Evolutionary conservation across 2,113 vertebrate genomes (phyloP), one percentile per base, ranked within the genome.

Genomic region (Herpetotheres cachinnans): DNA sequence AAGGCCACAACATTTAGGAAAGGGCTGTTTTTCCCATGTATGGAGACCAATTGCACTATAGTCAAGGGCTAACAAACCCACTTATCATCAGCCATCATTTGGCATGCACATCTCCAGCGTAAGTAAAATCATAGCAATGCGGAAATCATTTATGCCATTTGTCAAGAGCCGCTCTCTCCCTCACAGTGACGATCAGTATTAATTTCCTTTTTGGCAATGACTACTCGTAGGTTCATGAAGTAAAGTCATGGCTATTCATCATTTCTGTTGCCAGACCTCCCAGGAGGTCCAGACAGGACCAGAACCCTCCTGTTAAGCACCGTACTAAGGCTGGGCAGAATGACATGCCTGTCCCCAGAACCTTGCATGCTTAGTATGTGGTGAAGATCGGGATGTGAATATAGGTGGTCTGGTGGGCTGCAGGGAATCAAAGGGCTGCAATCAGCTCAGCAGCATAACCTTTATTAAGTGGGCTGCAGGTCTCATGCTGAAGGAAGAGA

Each of bases 141-240:
- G 10, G 91, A 93, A 94, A 83, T 38, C 3, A 1, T 20, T 70
- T 34, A 10, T 83, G 42, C 86, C 55, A 3, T 81, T 90, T 89
- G 76, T 89, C 71, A 70, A 80, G 90, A 86, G 54, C 82, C 5
- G 4, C 47, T 26, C 38, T 79, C 58, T 73, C 82, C 46, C 83
- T 86, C 8, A 1, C 3, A 40, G 86, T 54, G 83, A 73, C 50
- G 14, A 74, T 92, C 67, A 44, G 67, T 70, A 24, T 58, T 81
- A 16, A 91, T 94, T 95, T 96, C 86, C 77, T 91, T 92, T 94
- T 71, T 92, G 94, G 76, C 89, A 86, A 73, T 10, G 63, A 58
- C 55, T 83, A 9, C 46, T 56, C 2, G 0, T 86, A 62, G 46
- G 7, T 42, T 92, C 25, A 13, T 38, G n/a, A 46, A 81, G 50